Evolutionary conservation across 1,140 invertebrate genomes (phyloP).

Genomic region (Ridgeia piscesae): DNA sequence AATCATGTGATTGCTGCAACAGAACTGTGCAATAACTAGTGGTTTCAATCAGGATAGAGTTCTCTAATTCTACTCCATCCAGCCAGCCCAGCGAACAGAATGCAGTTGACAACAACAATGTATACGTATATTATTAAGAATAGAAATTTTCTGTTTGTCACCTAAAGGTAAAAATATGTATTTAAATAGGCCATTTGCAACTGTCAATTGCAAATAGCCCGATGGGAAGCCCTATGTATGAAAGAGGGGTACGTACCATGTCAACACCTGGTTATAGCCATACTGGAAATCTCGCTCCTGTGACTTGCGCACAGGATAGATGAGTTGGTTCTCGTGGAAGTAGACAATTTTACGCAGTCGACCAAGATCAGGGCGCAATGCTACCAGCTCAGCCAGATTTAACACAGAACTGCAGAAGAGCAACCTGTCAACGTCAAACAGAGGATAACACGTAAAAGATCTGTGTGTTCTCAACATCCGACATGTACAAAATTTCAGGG

Average conservation of each 20-base stretch:
- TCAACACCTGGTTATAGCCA: conserved; percentile 75
- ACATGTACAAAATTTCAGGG: no score
- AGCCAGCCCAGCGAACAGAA: no score
- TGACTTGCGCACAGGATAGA: conserved; percentile 70
- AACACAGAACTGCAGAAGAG: conserved; percentile 75
- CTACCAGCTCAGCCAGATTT: conserved; percentile 71
- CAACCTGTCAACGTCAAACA: conserved; percentile 51
- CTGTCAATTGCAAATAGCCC: not conserved
- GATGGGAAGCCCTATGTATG: not conserved
- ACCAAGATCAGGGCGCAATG: conserved; percentile 67
- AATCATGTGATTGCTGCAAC: no score
- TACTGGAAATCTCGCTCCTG: conserved; percentile 76
- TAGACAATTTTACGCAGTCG: conserved; percentile 70
- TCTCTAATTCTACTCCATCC: no score
- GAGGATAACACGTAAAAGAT: not conserved
- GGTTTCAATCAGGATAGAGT: no score
- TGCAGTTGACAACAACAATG: no score
- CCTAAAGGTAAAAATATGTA: not conserved
- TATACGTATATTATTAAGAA: no score
- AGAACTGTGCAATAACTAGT: no score
- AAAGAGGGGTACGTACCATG: conserved; percentile 60
- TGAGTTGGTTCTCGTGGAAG: conserved; percentile 79
- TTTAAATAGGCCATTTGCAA: no score
- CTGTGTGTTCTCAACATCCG: no score
- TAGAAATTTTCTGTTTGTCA: no score